phyloP scores from a whole-genome alignment of 2,113 vertebrate species.

The Rhagologus leucostigma region DNA sequence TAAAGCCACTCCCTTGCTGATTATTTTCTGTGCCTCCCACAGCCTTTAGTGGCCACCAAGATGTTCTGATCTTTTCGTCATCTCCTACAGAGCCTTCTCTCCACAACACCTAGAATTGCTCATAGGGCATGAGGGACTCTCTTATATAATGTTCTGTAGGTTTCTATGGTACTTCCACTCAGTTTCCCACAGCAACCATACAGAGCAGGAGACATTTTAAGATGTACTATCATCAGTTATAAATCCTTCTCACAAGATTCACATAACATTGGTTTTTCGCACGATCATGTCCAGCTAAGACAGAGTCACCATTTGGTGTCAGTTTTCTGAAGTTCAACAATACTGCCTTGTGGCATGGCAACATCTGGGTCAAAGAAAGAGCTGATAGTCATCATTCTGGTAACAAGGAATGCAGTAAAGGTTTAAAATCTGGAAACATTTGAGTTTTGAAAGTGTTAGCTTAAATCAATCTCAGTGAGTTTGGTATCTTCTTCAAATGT shows the following conservation, averaged over 20 bases:
- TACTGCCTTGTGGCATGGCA: not conserved
- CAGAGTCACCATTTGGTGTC: not conserved
- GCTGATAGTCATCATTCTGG: not conserved
- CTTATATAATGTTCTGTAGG: not conserved
- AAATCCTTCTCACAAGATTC: not conserved
- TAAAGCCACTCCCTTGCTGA: not conserved
- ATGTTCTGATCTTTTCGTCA: not conserved
- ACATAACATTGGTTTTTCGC: not conserved
- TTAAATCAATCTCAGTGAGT: not conserved
- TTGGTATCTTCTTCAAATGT: not conserved
- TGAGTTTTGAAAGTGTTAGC: not conserved
- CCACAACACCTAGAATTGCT: not conserved
- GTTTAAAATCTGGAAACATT: not conserved
- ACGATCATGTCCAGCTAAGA: not conserved
- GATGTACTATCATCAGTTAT: not conserved
- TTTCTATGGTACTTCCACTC: constrained; percentile 21
- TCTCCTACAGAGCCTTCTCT: not conserved
- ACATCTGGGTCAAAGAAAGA: not conserved
- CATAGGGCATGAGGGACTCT: not conserved
- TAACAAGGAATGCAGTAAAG: not conserved
- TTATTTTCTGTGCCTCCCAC: not conserved
- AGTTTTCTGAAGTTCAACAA: not conserved
- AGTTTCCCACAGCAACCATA: constrained; percentile 49
- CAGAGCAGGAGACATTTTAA: not conserved
- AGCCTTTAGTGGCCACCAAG: not conserved